phyloP scores from a whole-genome alignment of 2,888 invertebrate species.

The Dromius quadrimaculatus region DNA sequence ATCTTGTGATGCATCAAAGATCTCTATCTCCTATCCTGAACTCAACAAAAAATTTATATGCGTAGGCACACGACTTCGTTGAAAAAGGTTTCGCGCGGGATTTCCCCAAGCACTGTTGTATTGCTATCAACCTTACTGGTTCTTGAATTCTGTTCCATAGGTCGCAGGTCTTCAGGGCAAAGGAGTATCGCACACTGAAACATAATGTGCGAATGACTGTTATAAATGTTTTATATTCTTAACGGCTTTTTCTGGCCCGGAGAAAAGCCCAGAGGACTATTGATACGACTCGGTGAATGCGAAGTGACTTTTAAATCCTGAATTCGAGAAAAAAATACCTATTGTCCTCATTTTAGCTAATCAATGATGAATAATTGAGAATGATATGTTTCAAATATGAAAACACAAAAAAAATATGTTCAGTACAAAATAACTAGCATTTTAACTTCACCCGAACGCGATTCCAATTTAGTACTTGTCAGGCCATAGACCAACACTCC shows the following conservation, averaged over 20 bases:
- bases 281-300: background rate
- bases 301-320: background rate
- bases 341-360: too few species aligned
- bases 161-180: background rate
- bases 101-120: constrained; percentile 40
- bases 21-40: constrained; percentile 11
- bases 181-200: constrained; percentile 5
- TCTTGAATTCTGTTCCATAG: background rate
- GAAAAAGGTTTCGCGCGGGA: constrained; percentile 45
- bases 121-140: background rate
- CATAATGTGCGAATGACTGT: constrained; percentile 44
- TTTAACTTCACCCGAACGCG: too few species aligned
- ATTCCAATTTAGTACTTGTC: too few species aligned
- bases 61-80: constrained; percentile 29
- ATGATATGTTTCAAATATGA: too few species aligned
- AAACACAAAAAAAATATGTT: too few species aligned
- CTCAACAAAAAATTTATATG: constrained; percentile 45
- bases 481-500: too few species aligned
- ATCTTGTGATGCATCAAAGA: constrained; percentile 44
- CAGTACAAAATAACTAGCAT: too few species aligned
- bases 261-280: constrained; percentile 16
- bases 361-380: too few species aligned
- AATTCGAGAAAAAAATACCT: too few species aligned
- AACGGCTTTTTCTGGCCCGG: constrained; percentile 29
- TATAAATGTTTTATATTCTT: constrained; percentile 47